Evolutionary conservation across 2,888 invertebrate species (phyloP).

Genomic region (Calameuta idolon): DNA sequence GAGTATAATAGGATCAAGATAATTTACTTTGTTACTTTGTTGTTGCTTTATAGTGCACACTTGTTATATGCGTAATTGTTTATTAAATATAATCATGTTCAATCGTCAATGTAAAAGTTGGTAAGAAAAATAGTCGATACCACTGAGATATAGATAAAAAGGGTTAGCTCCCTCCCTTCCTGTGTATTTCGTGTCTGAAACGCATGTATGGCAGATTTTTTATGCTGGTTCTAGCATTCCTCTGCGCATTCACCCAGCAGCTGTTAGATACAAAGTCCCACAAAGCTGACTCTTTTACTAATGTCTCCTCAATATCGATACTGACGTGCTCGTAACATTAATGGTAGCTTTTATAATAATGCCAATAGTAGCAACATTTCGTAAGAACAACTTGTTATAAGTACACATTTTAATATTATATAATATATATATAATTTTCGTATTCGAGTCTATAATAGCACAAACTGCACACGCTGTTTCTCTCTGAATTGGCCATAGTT

Average conservation of each 20-base stretch:
- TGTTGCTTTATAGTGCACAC: background rate
- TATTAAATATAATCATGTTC: background rate
- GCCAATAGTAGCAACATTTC: slow-evolving; percentile 30
- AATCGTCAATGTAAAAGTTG: slow-evolving; percentile 23
- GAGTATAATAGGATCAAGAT: background rate
- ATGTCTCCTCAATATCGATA: background rate
- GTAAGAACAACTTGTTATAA: background rate
- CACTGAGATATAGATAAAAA: background rate
- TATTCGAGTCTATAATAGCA: background rate
- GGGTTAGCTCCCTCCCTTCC: background rate
- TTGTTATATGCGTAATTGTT: background rate
- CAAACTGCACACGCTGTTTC: background rate
- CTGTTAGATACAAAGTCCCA: no score
- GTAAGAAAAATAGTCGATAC: slow-evolving; percentile 33
- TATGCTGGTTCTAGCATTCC: background rate
- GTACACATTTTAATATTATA: background rate
- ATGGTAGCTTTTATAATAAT: slow-evolving; percentile 27
- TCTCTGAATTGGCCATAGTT: background rate
- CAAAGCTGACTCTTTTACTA: background rate
- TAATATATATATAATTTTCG: background rate
- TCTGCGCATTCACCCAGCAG: no score
- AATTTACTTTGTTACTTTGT: background rate
- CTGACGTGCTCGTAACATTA: slow-evolving; percentile 23
- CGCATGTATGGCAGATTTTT: background rate
- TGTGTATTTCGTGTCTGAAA: background rate